Conservation (phyloP, 2,113 vertebrate species). For the Hippocampus comes region DNA sequence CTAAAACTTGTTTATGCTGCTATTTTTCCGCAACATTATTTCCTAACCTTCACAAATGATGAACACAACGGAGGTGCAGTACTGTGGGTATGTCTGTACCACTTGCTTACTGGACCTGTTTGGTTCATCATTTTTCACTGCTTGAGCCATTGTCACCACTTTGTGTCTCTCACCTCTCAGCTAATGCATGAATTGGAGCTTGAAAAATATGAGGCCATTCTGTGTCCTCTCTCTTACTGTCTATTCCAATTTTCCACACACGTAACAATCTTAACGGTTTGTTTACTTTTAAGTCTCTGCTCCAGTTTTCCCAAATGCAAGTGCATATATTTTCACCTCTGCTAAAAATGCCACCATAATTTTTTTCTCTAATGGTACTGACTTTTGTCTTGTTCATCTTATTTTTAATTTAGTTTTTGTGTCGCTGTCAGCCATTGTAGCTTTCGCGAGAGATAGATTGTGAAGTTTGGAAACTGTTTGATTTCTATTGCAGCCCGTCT, state of each 20-base stretch:
- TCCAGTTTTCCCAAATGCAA: constrained; percentile 37
- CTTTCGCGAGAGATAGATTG: not conserved
- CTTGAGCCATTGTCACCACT: constrained; percentile 36
- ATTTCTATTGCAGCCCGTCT: not conserved
- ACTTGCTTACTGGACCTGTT: not conserved
- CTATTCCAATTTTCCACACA: constrained; percentile 26
- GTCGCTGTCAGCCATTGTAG: not conserved
- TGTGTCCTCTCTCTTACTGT: constrained; percentile 16
- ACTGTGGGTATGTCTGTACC: constrained; percentile 18
- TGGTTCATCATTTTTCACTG: constrained; percentile 20
- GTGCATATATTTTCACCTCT: constrained; percentile 16
- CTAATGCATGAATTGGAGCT: constrained; percentile 9
- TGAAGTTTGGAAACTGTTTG: not conserved
- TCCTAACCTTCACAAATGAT: not conserved
- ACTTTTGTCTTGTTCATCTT: too few species aligned
- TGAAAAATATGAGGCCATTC: constrained; percentile 26
- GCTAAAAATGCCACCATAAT: not conserved
- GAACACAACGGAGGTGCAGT: constrained; percentile 5
- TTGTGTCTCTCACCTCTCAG: constrained; percentile 23
- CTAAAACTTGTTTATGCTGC: constrained; percentile 8
- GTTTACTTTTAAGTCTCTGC: constrained; percentile 32
- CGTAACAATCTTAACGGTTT: constrained; percentile 21
- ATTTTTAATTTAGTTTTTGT: not conserved
- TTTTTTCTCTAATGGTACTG: not conserved
- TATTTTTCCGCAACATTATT: constrained; percentile 7